Evolutionary conservation across 2,888 invertebrate species (phyloP), one percentile per base, ranked within the genome.

Genomic region (Cancer borealis): DNA sequence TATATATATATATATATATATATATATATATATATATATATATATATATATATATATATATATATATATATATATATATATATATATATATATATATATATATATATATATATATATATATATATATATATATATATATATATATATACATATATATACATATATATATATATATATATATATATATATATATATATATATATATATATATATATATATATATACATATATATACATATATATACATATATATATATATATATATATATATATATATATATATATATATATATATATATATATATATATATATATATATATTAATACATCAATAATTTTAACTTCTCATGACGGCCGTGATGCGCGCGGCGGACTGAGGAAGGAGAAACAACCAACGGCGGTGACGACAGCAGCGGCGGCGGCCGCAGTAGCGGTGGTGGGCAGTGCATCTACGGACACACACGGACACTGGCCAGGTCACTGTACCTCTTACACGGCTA

Each of bases 121-220:
- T 91, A 12, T 91, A 54, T 91, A 12, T 54, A 47, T 54, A 54
- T 54, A 54, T 90, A 47, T 90, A 17, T 49, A 45, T 49, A 49
- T 49, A 47, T 45, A 90, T 90, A 46, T 47, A 54, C 21, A 91
- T 54, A 47, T 17, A 91, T 66, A 91, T 26, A 8, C 60, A 66
- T 30, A 91, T 66, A 91, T 30, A 91, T 66, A 66, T 39, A 88
- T 46, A 88, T 46, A 88, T 46, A 88, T 46, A 88, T 46, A 88
- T 46, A 88, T 46, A 88, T 46, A 88, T 46, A 88, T 46, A 88
- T 46, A 88, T 46, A 88, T 10, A 88, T 39, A 39, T 2, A 39
- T 39, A 39, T 1, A 39, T 39, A 39, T 39, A 39, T 39, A 39
- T 39, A 39, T 46, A 88, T 46, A 88, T 46, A 88, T 46, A 88